Evolutionary conservation across 2,888 invertebrate genomes (phyloP).

Genomic region (Anodontia alba): DNA sequence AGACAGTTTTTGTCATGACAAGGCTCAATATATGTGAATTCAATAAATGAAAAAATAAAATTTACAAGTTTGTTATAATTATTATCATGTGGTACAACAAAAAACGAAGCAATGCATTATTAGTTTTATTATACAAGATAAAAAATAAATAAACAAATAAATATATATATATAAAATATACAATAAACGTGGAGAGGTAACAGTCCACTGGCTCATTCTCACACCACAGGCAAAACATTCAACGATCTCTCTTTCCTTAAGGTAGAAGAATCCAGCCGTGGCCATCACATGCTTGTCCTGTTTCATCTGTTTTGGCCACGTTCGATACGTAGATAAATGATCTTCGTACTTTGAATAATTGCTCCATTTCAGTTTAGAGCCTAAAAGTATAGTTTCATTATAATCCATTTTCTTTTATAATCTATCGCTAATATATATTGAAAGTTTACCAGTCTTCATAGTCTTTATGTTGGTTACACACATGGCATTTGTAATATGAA

Average conservation of each 20-base stretch:
- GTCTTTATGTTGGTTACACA: neutral
- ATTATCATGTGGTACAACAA: no score
- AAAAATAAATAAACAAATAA: no score
- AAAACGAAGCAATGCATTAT: no score
- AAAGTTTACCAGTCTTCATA: neutral
- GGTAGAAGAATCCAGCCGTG: neutral
- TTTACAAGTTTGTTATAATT: no score
- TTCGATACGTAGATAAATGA: neutral
- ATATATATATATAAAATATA: no score
- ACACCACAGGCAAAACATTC: conserved; percentile 49
- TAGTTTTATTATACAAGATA: no score
- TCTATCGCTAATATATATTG: neutral
- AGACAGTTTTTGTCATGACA: no score
- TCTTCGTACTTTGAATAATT: neutral
- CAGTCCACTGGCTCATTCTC: conserved; percentile 40
- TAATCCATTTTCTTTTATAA: neutral
- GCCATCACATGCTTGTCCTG: neutral
- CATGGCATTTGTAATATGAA: neutral
- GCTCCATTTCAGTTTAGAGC: neutral
- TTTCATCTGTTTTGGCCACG: neutral
- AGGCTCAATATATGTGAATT: no score
- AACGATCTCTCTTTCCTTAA: conserved; percentile 39
- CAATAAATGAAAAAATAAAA: no score
- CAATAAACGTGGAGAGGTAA: no score
- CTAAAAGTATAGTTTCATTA: neutral